Evolutionary conservation across 2,797 vertebrate genomes (phyloP), one percentile per base, ranked within the genome.

Genomic region (Sebastes steindachneri): DNA sequence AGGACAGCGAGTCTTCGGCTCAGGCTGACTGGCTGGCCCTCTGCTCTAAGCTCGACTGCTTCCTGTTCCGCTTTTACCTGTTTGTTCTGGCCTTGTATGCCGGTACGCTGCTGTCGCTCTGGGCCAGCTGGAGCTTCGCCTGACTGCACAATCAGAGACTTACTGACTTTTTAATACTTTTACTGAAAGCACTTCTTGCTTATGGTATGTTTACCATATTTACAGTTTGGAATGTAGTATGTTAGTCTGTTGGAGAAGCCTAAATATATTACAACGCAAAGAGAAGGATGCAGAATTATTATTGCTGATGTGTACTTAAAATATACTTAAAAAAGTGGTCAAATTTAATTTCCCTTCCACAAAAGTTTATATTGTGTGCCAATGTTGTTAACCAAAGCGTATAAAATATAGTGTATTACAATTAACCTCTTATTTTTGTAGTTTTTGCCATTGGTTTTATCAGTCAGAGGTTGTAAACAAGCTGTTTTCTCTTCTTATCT

Each of bases 21-120:
- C 95, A 95, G 69, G 86, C 83, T 0, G 91, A 93, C 3, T 97
- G 97, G 97, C 87, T 97, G 78, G 87, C 79, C 1, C 95, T 97
- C 51, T 96, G 96, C 75, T 93, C 93, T 1, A 96, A 86, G 88
- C 93, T 98, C 11, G 97, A 98, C 81, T 72, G 60, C 7, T 83
- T 96, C 60, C 93, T 98, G 65, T 98, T 98, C 86, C 89, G 91
- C 31, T 76, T 95, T 9, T 97, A 97, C 87, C 85, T 97, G 41
- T 37, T 96, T 1, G 83, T 97, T 17, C 83, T 97, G 67, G 87
- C 77, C 2, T 28, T 95, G 65, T 97, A 97, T 7, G 48, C 95
- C 0, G 6, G 91, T 17, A 97, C 96, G 0, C 92, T 98, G 35
- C 73, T 96, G 68, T 87, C 95, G 51, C 95, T 97, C 25, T 98